Conservation (phyloP, 2,113 vertebrate genomes). For the Casuarius casuarius region DNA sequence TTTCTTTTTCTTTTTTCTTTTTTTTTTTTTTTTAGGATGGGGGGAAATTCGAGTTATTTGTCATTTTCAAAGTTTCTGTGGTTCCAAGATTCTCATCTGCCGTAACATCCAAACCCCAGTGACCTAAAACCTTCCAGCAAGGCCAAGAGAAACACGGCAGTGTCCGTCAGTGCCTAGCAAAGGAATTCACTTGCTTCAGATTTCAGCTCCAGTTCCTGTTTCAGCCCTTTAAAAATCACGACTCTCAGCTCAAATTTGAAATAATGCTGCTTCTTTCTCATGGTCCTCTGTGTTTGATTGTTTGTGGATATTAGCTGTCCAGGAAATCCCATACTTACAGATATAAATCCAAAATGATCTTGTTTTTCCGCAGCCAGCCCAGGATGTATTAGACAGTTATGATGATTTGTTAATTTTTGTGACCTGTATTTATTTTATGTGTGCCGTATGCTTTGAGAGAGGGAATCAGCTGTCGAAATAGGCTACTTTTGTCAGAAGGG, state of each 20-base stretch:
- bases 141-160: slow-evolving; percentile 80
- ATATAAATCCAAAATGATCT: slow-evolving; percentile 83
- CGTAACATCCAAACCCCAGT: slow-evolving; percentile 58
- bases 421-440: slow-evolving; percentile 84
- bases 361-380: slow-evolving; percentile 81
- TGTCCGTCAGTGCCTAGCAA: slow-evolving; percentile 76
- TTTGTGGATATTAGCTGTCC: slow-evolving; percentile 85
- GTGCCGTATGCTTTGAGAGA: slow-evolving; percentile 72
- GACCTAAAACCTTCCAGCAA: slow-evolving; percentile 60
- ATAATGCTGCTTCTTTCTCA: slow-evolving; percentile 75
- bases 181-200: slow-evolving; percentile 79
- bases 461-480: slow-evolving; percentile 77
- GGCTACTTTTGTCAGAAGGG: slow-evolving; percentile 73
- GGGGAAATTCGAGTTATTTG: slow-evolving; percentile 49
- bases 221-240: slow-evolving; percentile 78
- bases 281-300: slow-evolving; percentile 79
- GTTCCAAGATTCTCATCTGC: slow-evolving; percentile 58
- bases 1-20: background rate
- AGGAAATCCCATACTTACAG: slow-evolving; percentile 85
- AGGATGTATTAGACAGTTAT: slow-evolving; percentile 82
- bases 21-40: slow-evolving; percentile 52
- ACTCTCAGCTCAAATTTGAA: slow-evolving; percentile 81
- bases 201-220: slow-evolving; percentile 81
- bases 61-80: slow-evolving; percentile 70
- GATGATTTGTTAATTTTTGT: slow-evolving; percentile 84